These are phyloP conservation scores for Rhizomys pruinosus DNA, from an alignment of 2,113 vertebrate species.

Conservation along the genomic window DNA sequence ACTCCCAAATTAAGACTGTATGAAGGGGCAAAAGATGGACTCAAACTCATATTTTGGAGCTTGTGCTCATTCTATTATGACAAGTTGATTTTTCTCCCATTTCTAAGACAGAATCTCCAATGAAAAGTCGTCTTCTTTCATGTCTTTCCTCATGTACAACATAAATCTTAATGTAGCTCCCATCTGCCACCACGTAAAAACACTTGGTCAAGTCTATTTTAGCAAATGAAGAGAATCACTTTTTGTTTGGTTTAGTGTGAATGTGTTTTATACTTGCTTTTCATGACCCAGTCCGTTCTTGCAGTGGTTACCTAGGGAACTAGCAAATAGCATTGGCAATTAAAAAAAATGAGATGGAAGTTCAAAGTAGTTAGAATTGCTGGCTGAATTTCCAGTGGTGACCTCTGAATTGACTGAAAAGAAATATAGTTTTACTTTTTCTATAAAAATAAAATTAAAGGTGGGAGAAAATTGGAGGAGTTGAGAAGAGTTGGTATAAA, in stretches of 20 bases:
- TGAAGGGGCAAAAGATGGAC: background rate
- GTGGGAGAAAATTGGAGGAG: conserved; percentile 21
- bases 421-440: conserved; percentile 54
- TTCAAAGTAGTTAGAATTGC: conserved; percentile 69
- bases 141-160: conserved; percentile 53
- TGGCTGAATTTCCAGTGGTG: conserved; percentile 73
- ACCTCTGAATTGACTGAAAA: conserved; percentile 64
- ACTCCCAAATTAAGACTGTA: background rate
- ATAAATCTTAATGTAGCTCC: conserved; percentile 78
- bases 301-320: conserved; percentile 79
- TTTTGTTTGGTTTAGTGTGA: conserved; percentile 52
- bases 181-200: conserved; percentile 74
- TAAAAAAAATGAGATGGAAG: background rate
- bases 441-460: conserved; percentile 53
- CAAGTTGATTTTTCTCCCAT: conserved; percentile 42
- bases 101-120: conserved; percentile 38
- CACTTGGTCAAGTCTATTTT: conserved; percentile 77
- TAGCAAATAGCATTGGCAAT: conserved; percentile 22
- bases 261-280: conserved; percentile 67
- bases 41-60: conserved; percentile 9
- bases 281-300: conserved; percentile 63
- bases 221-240: conserved; percentile 71
- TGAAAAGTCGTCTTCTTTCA: conserved; percentile 24
- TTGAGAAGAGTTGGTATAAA: conserved; percentile 37
- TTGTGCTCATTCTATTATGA: background rate